Percentiles rank a stretch among this genome's conserved stretches.
phyloP scores from a whole-genome alignment of 2,888 invertebrate species.

The Perithous albicinctus region DNA sequence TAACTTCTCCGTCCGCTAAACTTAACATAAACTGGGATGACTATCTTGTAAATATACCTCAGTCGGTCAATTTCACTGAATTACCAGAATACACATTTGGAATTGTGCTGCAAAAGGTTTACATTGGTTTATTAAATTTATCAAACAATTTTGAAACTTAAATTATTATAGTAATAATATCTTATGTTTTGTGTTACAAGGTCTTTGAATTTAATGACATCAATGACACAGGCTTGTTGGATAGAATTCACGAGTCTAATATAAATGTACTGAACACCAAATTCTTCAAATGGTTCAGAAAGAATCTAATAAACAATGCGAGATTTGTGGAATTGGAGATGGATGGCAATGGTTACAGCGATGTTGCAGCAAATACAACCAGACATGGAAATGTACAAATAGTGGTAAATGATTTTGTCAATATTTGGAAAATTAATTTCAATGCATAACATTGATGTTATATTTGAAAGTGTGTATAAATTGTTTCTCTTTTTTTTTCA shows the following conservation, averaged over 20 bases:
- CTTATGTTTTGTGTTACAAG: conserved; percentile 79
- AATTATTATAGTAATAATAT: too few species aligned
- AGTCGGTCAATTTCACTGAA: conserved; percentile 84
- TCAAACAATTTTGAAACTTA: too few species aligned
- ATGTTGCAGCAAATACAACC: conserved; percentile 76
- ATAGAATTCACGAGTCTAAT: conserved; percentile 78
- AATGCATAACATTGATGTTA: not conserved
- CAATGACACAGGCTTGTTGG: conserved; percentile 85
- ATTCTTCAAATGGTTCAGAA: conserved; percentile 83
- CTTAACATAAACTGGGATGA: conserved; percentile 86
- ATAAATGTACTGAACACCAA: conserved; percentile 81
- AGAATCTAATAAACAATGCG: conserved; percentile 80
- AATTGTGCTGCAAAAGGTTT: conserved; percentile 87
- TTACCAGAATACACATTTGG: conserved; percentile 87
- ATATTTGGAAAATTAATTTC: too few species aligned
- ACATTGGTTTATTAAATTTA: conserved; percentile 36
- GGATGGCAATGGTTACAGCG: conserved; percentile 76
- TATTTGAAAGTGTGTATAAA: too few species aligned
- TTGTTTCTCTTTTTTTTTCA: conserved; percentile 77
- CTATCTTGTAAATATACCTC: conserved; percentile 76
- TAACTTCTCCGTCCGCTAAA: conserved; percentile 85
- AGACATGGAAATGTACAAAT: conserved; percentile 80
- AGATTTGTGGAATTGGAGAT: conserved; percentile 82
- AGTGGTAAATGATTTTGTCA: conserved; percentile 71
- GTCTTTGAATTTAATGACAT: conserved; percentile 87